Conservation (phyloP, 92 coral and sea anemone species). For the Palythoa grandis region DNA sequence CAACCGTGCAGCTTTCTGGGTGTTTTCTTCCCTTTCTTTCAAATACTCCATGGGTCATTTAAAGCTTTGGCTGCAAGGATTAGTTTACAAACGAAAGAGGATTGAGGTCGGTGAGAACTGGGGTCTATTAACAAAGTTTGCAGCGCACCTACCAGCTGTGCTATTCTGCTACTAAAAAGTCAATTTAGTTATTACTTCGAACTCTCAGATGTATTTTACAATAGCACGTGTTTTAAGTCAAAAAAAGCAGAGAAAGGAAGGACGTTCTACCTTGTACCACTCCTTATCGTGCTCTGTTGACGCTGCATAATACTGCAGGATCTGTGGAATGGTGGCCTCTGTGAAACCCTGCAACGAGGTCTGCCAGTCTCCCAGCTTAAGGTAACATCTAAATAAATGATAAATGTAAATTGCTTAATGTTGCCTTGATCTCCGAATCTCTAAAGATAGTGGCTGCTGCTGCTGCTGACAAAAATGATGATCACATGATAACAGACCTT, state of each 20-base stretch:
- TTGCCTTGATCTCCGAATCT: background rate
- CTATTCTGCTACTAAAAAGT: too few relatives aligned
- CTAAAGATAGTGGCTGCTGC: background rate
- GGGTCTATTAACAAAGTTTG: too few relatives aligned
- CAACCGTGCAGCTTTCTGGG: too few relatives aligned
- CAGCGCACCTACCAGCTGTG: too few relatives aligned
- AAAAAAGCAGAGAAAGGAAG: background rate
- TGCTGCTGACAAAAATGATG: too few relatives aligned
- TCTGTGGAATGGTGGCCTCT: conserved; percentile 90
- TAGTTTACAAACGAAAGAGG: too few relatives aligned
- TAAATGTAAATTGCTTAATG: background rate
- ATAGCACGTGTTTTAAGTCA: background rate
- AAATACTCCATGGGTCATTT: too few relatives aligned
- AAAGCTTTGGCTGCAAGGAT: too few relatives aligned
- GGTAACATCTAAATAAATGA: conserved; percentile 70
- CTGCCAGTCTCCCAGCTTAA: conserved; percentile 98
- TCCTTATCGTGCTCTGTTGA: conserved; percentile 96
- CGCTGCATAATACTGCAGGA: conserved; percentile 84
- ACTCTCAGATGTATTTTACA: background rate
- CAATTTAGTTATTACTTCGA: too few relatives aligned
- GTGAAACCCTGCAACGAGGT: conserved; percentile 88
- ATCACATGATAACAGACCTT: too few relatives aligned
- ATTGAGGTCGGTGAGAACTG: too few relatives aligned
- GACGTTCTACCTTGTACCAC: conserved; percentile 81
- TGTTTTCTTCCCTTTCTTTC: too few relatives aligned